Evolutionary conservation across 2,888 invertebrate genomes (phyloP).

Genomic region (Acleris holmiana): DNA sequence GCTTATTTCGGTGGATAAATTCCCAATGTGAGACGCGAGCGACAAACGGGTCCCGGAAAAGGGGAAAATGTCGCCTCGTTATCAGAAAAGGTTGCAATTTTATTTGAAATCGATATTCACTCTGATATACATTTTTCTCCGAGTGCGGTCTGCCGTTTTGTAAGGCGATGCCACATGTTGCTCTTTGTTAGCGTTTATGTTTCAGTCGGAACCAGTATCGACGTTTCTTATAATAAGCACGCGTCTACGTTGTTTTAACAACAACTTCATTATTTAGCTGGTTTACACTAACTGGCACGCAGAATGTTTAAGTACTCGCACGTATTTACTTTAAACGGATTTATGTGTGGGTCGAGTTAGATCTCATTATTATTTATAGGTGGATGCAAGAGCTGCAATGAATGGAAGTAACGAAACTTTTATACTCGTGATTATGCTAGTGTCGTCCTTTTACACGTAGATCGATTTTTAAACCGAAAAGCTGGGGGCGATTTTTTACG

Average conservation of each 20-base stretch:
- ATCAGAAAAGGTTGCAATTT: conserved; percentile 84
- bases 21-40: conserved; percentile 71
- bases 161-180: conserved; percentile 48
- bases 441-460: no score
- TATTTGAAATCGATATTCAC: conserved; percentile 84
- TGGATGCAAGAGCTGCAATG: no score
- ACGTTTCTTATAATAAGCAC: conserved; percentile 1
- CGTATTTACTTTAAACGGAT: no score
- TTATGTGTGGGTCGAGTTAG: no score
- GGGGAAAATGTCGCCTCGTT: conserved; percentile 82
- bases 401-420: no score
- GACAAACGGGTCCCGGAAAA: conserved; percentile 73
- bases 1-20: conserved; percentile 83
- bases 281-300: no score
- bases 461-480: no score
- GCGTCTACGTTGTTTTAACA: not conserved
- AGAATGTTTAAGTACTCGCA: no score
- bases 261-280: not conserved
- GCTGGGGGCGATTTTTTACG: no score
- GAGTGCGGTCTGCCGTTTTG: conserved; percentile 50
- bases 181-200: conserved; percentile 44
- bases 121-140: conserved; percentile 66
- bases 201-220: conserved; percentile 10
- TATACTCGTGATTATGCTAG: no score
- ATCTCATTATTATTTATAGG: no score